Conservation (phyloP, 2,888 invertebrate genomes). For the Philhelius pedissequus region DNA sequence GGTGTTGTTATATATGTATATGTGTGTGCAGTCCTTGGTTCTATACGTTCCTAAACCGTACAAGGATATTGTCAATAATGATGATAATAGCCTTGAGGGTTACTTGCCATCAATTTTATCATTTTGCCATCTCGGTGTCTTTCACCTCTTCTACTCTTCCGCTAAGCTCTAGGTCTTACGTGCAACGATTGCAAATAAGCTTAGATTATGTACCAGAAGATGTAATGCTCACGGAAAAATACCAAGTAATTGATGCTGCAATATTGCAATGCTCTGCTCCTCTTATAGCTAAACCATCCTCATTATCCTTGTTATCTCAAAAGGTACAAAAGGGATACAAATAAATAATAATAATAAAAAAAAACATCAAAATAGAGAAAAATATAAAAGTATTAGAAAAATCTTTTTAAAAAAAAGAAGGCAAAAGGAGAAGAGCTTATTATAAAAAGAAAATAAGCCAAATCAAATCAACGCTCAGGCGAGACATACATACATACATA, state of each 20-base stretch:
- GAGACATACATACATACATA: too few species aligned
- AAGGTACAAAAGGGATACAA: neutral
- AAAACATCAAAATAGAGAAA: neutral
- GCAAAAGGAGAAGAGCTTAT: slow-evolving; percentile 19
- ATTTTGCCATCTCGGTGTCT: slow-evolving; percentile 33
- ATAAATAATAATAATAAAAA: neutral
- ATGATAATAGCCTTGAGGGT: slow-evolving; percentile 61
- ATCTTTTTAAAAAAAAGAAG: neutral
- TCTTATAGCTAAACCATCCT: slow-evolving; percentile 19
- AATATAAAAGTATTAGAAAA: neutral
- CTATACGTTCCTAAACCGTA: slow-evolving; percentile 53
- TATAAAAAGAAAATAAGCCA: neutral
- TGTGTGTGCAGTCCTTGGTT: slow-evolving; percentile 37
- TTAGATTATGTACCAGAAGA: slow-evolving; percentile 18
- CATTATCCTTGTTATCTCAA: slow-evolving; percentile 34
- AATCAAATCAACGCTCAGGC: slow-evolving; percentile 11
- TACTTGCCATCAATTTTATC: slow-evolving; percentile 60
- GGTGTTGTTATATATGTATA: slow-evolving; percentile 58
- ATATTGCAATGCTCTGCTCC: slow-evolving; percentile 33
- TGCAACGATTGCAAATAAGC: slow-evolving; percentile 63
- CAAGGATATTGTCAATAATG: slow-evolving; percentile 67
- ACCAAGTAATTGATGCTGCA: slow-evolving; percentile 60
- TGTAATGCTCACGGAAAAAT: slow-evolving; percentile 34
- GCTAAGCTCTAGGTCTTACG: slow-evolving; percentile 51
- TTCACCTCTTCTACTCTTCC: slow-evolving; percentile 13